Evolutionary conservation across 2,888 invertebrate species (phyloP), one percentile per base, ranked within the genome.

Genomic region (Lypha dubia): DNA sequence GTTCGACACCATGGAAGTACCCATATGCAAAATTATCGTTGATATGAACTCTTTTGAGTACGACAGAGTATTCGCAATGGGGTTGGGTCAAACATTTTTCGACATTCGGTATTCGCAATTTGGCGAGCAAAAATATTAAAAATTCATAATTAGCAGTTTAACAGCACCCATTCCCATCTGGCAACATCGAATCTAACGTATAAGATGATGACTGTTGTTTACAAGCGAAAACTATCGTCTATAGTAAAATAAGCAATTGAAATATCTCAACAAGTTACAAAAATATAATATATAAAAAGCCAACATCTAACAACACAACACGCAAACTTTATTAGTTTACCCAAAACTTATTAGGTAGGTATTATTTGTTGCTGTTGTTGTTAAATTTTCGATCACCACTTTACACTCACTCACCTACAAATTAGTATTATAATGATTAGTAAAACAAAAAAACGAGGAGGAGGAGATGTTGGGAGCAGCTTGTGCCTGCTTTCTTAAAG

Each of bases 321-420:
- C 63, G 81, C 81, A 63, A 81, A 70, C 68, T 28, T 20, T 75
- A 68, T 68, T 81, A 75, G 62, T 53, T 70, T 70, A 62, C 32
- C 15, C 32, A 20, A 60, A 68, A 49, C 56, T 67, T 53, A 49
- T n/a, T n/a, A n/a, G n/a, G 32, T 49, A 76, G 20, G 20, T 56
- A 51, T 46, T 44, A 24, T 24, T 41, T 79, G 17, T 58, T 62
- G 44, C 28, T 71, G 28, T n/a, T 28, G 28, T 17, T 71, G 24
- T 51, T 60, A 58, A 20, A 41, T 77, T 74, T 68, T 62, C 24
- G 56, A 63, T 68, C 46, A 63, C 28, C 22, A 83, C 74, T 77
- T 77, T 63, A 74, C 73, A 77, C 82, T 83, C 73, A 67, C 67
- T 77, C 76, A 67, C 73, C 41, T 63, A 56, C 53, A 68, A 83